Conservation (phyloP, 2,113 vertebrate species). For the Tinamus guttatus region DNA sequence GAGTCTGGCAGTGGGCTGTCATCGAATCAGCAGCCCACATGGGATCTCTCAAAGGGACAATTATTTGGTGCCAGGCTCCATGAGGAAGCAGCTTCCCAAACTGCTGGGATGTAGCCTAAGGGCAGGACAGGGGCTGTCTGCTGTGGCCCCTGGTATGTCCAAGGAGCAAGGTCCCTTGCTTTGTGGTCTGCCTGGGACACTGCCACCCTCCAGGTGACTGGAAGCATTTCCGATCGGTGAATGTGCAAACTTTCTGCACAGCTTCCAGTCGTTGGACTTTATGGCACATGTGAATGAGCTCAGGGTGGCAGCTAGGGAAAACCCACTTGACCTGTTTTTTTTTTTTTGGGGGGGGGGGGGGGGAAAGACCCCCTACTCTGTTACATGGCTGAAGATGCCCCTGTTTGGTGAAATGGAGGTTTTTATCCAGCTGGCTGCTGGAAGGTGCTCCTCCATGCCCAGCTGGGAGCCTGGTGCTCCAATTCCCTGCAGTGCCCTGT, state of each 20-base stretch:
- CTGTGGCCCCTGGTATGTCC: background rate
- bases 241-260: background rate
- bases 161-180: background rate
- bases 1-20: background rate
- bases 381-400: background rate
- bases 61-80: background rate
- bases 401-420: background rate
- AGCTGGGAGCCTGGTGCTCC: background rate
- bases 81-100: fast-evolving
- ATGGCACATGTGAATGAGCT: background rate
- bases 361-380: background rate
- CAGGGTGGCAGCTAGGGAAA: background rate
- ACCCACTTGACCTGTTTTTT: background rate
- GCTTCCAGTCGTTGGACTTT: background rate
- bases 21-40: background rate
- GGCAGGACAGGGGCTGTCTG: background rate
- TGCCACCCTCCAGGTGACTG: background rate
- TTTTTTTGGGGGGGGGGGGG: too few species aligned
- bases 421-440: fast-evolving
- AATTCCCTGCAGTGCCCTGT: background rate
- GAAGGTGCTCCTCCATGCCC: background rate
- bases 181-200: background rate
- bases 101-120: background rate
- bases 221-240: background rate
- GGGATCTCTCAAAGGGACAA: background rate